These are phyloP conservation scores for Meteorus sp. DNA, from an alignment of 1,140 invertebrate genomes.

Conservation along the genomic window DNA sequence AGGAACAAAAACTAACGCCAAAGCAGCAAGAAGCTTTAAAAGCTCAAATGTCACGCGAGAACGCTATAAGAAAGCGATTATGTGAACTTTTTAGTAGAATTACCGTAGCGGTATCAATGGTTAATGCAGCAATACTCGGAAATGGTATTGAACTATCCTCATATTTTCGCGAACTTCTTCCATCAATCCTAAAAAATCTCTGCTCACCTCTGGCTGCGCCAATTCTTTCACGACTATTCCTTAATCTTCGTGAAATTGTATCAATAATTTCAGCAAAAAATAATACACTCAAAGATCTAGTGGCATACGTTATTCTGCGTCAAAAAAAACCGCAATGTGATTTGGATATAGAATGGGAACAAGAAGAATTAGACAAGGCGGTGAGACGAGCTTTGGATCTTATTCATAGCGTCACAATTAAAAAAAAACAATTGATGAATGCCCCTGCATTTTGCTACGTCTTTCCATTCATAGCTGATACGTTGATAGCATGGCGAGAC, in stretches of 20 bases:
- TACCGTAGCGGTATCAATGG: slow-evolving; percentile 64
- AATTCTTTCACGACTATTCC: slow-evolving; percentile 64
- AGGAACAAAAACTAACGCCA: slow-evolving; percentile 74
- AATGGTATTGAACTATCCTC: slow-evolving; percentile 66
- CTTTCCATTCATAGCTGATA: slow-evolving; percentile 77
- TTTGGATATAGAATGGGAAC: slow-evolving; percentile 76
- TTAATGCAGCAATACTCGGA: slow-evolving; percentile 66
- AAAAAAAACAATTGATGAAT: slow-evolving; percentile 60
- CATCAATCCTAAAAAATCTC: slow-evolving; percentile 65
- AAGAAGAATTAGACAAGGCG: slow-evolving; percentile 68
- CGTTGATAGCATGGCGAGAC: slow-evolving; percentile 62
- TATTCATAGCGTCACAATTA: slow-evolving; percentile 61
- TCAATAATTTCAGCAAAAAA: slow-evolving; percentile 51
- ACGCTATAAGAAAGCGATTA: slow-evolving; percentile 70
- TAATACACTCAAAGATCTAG: slow-evolving; percentile 59
- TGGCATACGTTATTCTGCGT: slow-evolving; percentile 72
- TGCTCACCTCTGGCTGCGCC: slow-evolving; percentile 73
- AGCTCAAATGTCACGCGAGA: slow-evolving; percentile 84
- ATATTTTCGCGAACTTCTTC: slow-evolving; percentile 66
- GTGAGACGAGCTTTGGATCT: slow-evolving; percentile 64
- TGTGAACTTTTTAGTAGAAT: slow-evolving; percentile 67
- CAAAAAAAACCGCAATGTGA: slow-evolving; percentile 78
- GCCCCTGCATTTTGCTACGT: slow-evolving; percentile 80
- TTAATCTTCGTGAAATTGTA: slow-evolving; percentile 61
- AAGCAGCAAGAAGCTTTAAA: slow-evolving; percentile 94